A percentile compares a stretch with the other conserved stretches of the same genome.
Evolutionary conservation across 1,140 invertebrate genomes (phyloP).

Genomic region (Lucilia cuprina): DNA sequence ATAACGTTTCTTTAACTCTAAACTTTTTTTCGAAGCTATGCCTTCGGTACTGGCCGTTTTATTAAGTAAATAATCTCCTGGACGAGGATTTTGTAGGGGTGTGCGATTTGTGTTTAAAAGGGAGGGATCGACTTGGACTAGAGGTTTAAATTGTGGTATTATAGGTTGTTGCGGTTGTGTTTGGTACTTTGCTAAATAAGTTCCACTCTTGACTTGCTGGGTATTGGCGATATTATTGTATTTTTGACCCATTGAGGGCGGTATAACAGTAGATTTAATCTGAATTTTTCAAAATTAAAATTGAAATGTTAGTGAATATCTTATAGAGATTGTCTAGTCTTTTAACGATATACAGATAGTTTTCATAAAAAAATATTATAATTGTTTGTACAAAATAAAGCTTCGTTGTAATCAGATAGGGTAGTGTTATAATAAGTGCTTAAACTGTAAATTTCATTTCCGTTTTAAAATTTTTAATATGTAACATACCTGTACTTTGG

Average conservation of each 20-base stretch:
- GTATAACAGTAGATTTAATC: slow-evolving; percentile 56
- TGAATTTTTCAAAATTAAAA: slow-evolving; percentile 29
- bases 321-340: too few relatives aligned
- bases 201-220: slow-evolving; percentile 44
- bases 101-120: slow-evolving; percentile 50
- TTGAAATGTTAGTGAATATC: not conserved
- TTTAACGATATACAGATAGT: not conserved
- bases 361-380: not conserved
- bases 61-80: slow-evolving; percentile 77
- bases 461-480: not conserved
- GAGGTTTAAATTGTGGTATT: slow-evolving; percentile 65
- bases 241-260: slow-evolving; percentile 38
- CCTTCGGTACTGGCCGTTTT: slow-evolving; percentile 84
- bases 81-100: slow-evolving; percentile 66
- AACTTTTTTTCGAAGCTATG: slow-evolving; percentile 82
- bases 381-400: not conserved
- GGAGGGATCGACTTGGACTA: slow-evolving; percentile 62
- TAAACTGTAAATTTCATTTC: too few relatives aligned
- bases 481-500: slow-evolving; percentile 69
- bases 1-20: slow-evolving; percentile 86
- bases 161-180: slow-evolving; percentile 47
- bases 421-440: too few relatives aligned
- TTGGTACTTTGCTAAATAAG: slow-evolving; percentile 57
- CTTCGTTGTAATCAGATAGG: too few relatives aligned
- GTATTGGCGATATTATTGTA: slow-evolving; percentile 47